phyloP scores from a whole-genome alignment of 2,797 vertebrate species.

The Hephaestus fuliginosus region DNA sequence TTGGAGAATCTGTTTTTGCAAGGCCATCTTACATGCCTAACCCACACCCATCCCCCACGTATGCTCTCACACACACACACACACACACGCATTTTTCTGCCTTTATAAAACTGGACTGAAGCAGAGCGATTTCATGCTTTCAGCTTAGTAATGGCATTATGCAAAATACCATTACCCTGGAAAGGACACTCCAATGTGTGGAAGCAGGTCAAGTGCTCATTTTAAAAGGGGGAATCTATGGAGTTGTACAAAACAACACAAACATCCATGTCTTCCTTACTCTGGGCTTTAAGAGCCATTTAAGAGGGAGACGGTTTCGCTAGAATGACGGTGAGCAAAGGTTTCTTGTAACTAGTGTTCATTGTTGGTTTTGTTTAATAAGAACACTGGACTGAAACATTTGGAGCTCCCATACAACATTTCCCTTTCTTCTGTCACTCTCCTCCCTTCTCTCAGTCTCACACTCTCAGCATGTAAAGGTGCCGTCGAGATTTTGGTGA shows the following conservation, averaged over 20 bases:
- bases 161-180: slow-evolving; percentile 83
- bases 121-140: slow-evolving; percentile 84
- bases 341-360: slow-evolving; percentile 69
- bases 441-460: slow-evolving; percentile 40
- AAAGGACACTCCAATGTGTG: slow-evolving; percentile 81
- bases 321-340: slow-evolving; percentile 61
- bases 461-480: slow-evolving; percentile 58
- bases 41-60: slow-evolving; percentile 21
- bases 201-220: slow-evolving; percentile 81
- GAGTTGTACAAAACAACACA: slow-evolving; percentile 62
- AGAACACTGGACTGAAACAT: slow-evolving; percentile 65
- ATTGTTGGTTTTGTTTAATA: slow-evolving; percentile 73
- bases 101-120: slow-evolving; percentile 72
- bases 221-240: slow-evolving; percentile 72
- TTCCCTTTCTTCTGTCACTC: slow-evolving; percentile 62
- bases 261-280: slow-evolving; percentile 57
- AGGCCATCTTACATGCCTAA: slow-evolving; percentile 38
- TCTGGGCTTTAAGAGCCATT: slow-evolving; percentile 61
- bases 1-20: slow-evolving; percentile 51
- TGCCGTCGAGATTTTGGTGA: slow-evolving; percentile 69
- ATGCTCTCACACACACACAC: slow-evolving; percentile 10
- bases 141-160: slow-evolving; percentile 85
- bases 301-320: slow-evolving; percentile 53
- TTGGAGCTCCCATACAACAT: slow-evolving; percentile 65
- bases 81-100: slow-evolving; percentile 14